Evolutionary conservation across 2,113 vertebrate genomes (phyloP).

Genomic region (Tragelaphus strepsiceros): DNA sequence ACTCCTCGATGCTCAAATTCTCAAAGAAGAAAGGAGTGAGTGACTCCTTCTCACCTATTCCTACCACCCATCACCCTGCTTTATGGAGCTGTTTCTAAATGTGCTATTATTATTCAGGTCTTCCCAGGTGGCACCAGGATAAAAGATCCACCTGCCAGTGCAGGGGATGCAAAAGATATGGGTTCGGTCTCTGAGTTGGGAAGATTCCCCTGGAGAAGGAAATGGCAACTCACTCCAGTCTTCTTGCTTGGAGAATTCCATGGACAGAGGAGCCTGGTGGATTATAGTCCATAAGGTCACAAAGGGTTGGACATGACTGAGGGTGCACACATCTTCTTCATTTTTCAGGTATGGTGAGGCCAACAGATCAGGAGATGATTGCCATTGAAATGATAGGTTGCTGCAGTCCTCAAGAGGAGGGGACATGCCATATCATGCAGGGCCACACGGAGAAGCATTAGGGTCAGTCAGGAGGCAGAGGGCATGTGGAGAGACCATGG

Average conservation of each 20-base stretch:
- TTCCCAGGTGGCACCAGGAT: neutral
- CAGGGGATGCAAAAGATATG: neutral
- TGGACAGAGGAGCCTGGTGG: neutral
- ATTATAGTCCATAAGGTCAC: neutral
- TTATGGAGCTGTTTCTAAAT: neutral
- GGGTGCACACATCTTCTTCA: neutral
- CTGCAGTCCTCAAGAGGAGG: neutral
- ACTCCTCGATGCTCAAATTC: neutral
- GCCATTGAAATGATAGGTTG: neutral
- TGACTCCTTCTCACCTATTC: neutral
- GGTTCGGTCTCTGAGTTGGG: neutral
- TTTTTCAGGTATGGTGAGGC: neutral
- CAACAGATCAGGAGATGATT: neutral
- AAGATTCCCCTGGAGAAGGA: neutral
- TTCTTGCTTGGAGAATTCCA: neutral
- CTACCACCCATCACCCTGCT: neutral
- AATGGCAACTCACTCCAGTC: neutral
- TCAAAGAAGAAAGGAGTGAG: neutral
- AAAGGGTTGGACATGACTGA: neutral
- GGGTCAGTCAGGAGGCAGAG: neutral
- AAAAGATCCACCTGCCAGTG: neutral
- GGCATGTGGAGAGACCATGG: too few species aligned
- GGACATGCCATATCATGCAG: rapidly evolving
- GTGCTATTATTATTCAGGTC: neutral
- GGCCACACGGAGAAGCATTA: rapidly evolving